Evolutionary conservation across 2,797 vertebrate species (phyloP).

Genomic region (Taeniopygia guttata): DNA sequence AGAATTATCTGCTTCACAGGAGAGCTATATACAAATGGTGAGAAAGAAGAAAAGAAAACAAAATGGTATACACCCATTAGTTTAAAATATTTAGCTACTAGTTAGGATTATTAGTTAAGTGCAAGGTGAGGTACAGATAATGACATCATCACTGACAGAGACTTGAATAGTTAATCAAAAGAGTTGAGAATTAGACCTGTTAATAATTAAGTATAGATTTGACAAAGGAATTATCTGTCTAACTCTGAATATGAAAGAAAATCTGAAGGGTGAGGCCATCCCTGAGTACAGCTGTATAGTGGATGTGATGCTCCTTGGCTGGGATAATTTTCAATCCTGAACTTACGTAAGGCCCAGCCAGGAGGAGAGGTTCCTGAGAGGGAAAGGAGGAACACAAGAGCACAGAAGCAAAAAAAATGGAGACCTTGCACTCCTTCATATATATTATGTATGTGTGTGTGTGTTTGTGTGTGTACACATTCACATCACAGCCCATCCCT

Average conservation of each 20-base stretch:
- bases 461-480: too few species aligned
- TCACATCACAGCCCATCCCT: not conserved
- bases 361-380: not conserved
- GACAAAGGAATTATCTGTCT: not conserved
- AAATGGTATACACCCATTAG: accelerated
- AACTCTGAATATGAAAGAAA: not conserved
- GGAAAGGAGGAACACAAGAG: not conserved
- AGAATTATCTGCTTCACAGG: not conserved
- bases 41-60: not conserved
- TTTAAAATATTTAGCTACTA: not conserved
- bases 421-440: not conserved
- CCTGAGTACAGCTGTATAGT: not conserved
- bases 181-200: not conserved
- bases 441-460: too few species aligned
- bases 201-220: not conserved
- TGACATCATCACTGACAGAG: not conserved
- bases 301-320: not conserved
- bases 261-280: not conserved
- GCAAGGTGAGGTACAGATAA: not conserved
- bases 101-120: not conserved
- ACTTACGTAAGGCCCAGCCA: accelerated
- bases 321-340: not conserved
- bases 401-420: accelerated
- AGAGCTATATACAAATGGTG: not conserved
- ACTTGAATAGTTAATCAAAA: not conserved